Conservation (phyloP, 2,113 vertebrate species). For the Anarhynchus alexandrinus region DNA sequence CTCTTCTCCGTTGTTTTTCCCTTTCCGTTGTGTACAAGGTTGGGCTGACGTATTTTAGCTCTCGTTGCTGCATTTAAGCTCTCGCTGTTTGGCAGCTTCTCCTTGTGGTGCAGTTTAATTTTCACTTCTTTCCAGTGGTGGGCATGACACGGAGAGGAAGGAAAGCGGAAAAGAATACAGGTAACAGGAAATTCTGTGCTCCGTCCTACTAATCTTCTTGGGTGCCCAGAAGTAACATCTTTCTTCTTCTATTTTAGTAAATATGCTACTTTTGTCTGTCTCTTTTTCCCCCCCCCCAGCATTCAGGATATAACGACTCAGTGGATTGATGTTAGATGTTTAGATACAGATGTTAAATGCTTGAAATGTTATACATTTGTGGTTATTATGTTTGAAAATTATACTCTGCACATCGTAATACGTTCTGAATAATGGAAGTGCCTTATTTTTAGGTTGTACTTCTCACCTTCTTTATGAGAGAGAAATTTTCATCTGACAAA, state of each 20-base stretch:
- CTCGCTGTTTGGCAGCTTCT: not conserved
- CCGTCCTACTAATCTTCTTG: not conserved
- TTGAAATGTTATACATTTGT: not conserved
- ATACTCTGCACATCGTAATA: not conserved
- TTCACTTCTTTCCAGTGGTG: not conserved
- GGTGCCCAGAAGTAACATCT: not conserved
- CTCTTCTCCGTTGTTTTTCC: not conserved
- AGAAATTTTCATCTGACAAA: not conserved
- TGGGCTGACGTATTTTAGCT: not conserved
- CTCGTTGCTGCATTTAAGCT: not conserved
- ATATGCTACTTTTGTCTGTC: not conserved
- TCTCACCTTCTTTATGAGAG: not conserved
- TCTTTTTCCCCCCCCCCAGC: not conserved
- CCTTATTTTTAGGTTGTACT: not conserved
- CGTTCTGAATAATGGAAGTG: not conserved
- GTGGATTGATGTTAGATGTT: not conserved
- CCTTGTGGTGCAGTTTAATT: not conserved
- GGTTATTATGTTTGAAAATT: not conserved
- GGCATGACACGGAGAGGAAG: not conserved
- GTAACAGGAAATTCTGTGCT: not conserved
- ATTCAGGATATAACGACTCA: not conserved
- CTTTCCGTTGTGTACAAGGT: fast-evolving
- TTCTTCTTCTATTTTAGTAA: not conserved
- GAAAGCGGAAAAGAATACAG: not conserved
- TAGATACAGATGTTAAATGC: not conserved